Percentiles rank a stretch among this genome's conserved stretches.
phyloP scores from a whole-genome alignment of 2,113 vertebrate genomes.

The Lepidothrix coronata region DNA sequence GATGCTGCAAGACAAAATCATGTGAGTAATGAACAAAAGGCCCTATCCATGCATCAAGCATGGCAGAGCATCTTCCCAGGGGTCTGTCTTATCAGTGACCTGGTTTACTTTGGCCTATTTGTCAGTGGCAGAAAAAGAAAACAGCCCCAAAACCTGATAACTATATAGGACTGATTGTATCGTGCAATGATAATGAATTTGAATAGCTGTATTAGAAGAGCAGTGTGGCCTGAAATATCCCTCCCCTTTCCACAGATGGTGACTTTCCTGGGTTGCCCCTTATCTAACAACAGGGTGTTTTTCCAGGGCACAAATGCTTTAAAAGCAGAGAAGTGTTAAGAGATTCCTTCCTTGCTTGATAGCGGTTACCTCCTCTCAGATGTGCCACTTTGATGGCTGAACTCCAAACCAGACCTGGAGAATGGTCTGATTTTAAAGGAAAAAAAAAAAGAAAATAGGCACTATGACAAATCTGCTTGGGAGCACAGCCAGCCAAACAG shows the following conservation, averaged over 20 bases:
- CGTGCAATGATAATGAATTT: slow-evolving; percentile 55
- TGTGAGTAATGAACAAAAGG: slow-evolving; percentile 41
- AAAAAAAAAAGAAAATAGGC: not conserved
- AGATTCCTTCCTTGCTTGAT: slow-evolving; percentile 32
- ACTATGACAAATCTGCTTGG: not conserved
- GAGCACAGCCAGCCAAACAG: not conserved
- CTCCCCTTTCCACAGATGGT: not conserved
- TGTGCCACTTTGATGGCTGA: not conserved
- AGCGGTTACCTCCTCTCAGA: not conserved
- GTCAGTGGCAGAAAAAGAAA: slow-evolving; percentile 74
- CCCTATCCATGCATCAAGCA: slow-evolving; percentile 8
- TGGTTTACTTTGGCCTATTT: slow-evolving; percentile 64
- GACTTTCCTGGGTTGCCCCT: not conserved
- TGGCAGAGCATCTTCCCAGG: slow-evolving; percentile 51
- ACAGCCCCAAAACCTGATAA: slow-evolving; percentile 56
- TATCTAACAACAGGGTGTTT: slow-evolving; percentile 46
- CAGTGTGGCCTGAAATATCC: slow-evolving; percentile 14
- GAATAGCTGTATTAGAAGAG: slow-evolving; percentile 38
- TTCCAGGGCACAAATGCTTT: slow-evolving; percentile 9
- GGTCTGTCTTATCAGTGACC: slow-evolving; percentile 71
- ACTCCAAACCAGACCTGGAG: not conserved
- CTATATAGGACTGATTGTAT: slow-evolving; percentile 53
- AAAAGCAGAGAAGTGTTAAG: slow-evolving; percentile 31
- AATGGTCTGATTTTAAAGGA: not conserved
- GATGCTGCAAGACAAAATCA: slow-evolving; percentile 29